Percentiles rank a stretch among this genome's conserved stretches.
Conservation (phyloP, 1,140 invertebrate species). For the Caligus rogercresseyi region DNA sequence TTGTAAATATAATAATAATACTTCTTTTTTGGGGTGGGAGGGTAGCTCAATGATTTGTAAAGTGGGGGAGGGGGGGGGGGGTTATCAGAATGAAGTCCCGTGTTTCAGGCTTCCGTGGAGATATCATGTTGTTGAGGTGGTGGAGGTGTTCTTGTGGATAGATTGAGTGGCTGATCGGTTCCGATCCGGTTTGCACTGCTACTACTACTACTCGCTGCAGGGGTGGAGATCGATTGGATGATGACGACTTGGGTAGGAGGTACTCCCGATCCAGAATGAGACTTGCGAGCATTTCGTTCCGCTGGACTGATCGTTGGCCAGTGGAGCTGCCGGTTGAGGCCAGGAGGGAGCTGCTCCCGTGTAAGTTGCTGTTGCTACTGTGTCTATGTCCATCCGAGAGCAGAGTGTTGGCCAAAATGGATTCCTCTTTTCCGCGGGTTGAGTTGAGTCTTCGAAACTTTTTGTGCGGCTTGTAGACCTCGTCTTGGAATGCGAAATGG, state of each 20-base stretch:
- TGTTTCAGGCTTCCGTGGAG: constrained; percentile 13
- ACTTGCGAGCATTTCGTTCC: constrained; percentile 15
- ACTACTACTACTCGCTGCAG: constrained; percentile 35
- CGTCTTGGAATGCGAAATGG: constrained; percentile 77
- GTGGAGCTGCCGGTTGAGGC: constrained; percentile 7
- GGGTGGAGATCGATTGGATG: constrained; percentile 20
- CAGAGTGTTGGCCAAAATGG: constrained; percentile 25
- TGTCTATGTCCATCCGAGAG: neutral
- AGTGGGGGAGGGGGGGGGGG: too few relatives aligned
- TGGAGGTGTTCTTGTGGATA: constrained; percentile 69
- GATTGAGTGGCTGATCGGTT: constrained; percentile 62
- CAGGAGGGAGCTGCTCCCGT: constrained; percentile 10
- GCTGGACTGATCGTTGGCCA: neutral
- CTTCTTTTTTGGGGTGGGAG: too few relatives aligned
- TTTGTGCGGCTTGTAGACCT: constrained; percentile 83
- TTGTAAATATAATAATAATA: too few relatives aligned
- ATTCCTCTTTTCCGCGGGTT: constrained; percentile 30
- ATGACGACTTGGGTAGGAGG: neutral
- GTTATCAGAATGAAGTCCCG: too few relatives aligned
- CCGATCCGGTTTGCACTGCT: constrained; percentile 57
- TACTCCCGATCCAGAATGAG: constrained; percentile 13
- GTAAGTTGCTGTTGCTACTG: neutral
- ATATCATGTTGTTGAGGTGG: constrained; percentile 29
- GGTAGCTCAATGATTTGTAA: too few relatives aligned
- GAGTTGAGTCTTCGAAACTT: constrained; percentile 49